Conservation (phyloP, 2,797 vertebrate genomes). For the Ciconia nigra region DNA sequence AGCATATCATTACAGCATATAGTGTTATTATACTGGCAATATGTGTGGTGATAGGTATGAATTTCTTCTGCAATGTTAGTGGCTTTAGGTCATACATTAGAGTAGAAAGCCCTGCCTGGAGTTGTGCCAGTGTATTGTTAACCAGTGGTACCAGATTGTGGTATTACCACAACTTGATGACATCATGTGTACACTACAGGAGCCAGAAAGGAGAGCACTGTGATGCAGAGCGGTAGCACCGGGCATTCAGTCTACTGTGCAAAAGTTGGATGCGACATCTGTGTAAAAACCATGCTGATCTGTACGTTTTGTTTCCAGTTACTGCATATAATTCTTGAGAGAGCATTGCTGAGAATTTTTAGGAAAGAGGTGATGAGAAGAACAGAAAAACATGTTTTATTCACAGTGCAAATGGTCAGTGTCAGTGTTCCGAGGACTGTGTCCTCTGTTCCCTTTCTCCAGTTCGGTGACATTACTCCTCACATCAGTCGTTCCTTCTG, state of each 20-base stretch:
- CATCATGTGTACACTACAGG: rapidly evolving
- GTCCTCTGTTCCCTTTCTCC: background rate
- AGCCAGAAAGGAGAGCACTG: background rate
- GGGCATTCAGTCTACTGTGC: background rate
- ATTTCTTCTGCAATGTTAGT: background rate
- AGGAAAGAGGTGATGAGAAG: background rate
- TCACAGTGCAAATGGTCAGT: rapidly evolving
- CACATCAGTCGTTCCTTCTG: background rate
- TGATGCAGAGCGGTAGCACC: background rate
- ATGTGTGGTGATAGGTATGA: background rate
- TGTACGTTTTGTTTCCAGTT: background rate
- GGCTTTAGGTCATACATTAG: background rate
- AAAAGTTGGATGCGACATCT: background rate
- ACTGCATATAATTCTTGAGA: background rate
- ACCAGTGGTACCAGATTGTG: background rate
- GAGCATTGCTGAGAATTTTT: background rate
- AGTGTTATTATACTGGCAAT: too few species aligned
- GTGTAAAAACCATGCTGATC: background rate
- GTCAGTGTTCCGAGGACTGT: background rate
- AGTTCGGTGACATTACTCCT: background rate
- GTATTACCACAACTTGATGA: background rate
- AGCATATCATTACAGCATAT: background rate
- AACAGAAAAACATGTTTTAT: background rate
- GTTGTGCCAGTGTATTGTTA: too few species aligned
- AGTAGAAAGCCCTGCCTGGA: background rate